Evolutionary conservation across 2,888 invertebrate species (phyloP).

Genomic region (Clivina fossor): DNA sequence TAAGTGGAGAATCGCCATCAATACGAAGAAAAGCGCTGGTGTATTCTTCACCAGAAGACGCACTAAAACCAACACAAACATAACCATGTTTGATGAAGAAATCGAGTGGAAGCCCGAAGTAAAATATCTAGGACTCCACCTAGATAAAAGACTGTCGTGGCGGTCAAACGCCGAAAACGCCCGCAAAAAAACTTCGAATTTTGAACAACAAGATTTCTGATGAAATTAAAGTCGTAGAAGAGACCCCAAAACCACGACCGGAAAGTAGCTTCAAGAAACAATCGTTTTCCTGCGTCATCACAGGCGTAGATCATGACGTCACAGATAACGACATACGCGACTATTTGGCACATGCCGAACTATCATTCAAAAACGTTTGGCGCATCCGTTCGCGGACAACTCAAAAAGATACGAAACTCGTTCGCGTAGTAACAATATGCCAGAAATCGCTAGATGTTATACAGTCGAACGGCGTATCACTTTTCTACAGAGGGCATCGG

Average conservation of each 20-base stretch:
- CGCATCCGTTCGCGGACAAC: background rate
- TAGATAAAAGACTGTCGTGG: no score
- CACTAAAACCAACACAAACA: no score
- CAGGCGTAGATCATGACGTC: conserved; percentile 7
- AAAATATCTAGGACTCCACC: no score
- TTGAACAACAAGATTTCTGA: no score
- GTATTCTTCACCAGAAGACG: no score
- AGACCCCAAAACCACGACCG: background rate
- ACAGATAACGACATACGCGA: background rate
- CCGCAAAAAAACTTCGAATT: no score
- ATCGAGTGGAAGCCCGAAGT: no score
- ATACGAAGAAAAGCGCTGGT: no score
- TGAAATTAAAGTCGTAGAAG: no score
- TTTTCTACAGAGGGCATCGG: background rate
- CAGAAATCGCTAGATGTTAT: background rate
- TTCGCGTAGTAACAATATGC: background rate
- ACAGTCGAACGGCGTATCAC: background rate
- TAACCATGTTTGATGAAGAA: no score
- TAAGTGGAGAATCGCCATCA: no score
- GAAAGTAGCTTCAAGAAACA: background rate
- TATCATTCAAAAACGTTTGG: background rate
- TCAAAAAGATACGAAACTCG: background rate
- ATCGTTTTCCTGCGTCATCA: conserved; percentile 6
- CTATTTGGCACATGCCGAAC: background rate
- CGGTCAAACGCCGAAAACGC: no score